These are phyloP conservation scores for Eurystomus gularis DNA, from an alignment of 2,113 vertebrate genomes.

Conservation along the genomic window DNA sequence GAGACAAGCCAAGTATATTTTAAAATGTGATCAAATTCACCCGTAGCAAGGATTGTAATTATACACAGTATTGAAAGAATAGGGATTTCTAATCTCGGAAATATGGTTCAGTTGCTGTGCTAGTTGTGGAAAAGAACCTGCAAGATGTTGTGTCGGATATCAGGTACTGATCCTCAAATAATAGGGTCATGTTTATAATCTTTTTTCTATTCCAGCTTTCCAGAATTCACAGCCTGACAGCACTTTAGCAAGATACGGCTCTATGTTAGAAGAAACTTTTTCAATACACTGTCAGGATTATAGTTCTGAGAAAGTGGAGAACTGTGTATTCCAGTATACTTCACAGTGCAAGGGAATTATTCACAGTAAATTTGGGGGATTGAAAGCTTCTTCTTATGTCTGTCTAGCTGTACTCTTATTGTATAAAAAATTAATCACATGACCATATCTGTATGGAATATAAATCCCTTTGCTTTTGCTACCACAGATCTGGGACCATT, in stretches of 20 bases:
- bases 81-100: neutral
- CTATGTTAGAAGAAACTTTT: neutral
- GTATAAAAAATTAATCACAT: neutral
- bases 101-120: neutral
- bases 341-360: neutral
- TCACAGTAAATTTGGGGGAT: neutral
- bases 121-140: neutral
- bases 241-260: neutral
- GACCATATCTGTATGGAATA: neutral
- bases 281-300: neutral
- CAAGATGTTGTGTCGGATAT: neutral
- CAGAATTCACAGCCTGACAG: neutral
- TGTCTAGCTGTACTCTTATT: neutral
- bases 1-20: neutral
- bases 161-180: neutral
- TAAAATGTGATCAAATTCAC: neutral
- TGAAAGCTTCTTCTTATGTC: neutral
- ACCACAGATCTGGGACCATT: neutral
- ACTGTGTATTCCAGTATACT: neutral
- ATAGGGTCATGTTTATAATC: neutral
- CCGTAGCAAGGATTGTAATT: neutral
- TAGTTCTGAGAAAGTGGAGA: neutral
- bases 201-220: neutral
- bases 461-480: neutral
- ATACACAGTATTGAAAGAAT: neutral